phyloP scores from a whole-genome alignment of 2,113 vertebrate genomes.

The Nanorana parkeri region DNA sequence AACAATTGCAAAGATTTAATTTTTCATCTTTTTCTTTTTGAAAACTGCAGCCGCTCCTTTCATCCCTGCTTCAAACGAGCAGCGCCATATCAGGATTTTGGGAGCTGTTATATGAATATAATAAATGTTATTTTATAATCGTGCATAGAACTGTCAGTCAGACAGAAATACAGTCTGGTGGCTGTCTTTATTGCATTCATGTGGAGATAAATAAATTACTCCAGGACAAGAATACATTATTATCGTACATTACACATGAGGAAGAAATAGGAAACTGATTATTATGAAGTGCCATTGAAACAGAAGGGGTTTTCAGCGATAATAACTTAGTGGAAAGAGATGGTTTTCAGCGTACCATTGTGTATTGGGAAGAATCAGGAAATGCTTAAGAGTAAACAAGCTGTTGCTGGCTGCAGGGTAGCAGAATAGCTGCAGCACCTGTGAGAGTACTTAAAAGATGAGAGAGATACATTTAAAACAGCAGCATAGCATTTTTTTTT shows the following conservation, averaged over 20 bases:
- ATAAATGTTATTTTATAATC: slow-evolving; percentile 49
- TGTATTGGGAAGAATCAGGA: slow-evolving; percentile 45
- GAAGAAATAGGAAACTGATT: slow-evolving; percentile 55
- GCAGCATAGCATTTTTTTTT: not conserved
- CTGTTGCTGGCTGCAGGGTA: not conserved
- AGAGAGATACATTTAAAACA: not conserved
- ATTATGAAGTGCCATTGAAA: slow-evolving; percentile 57
- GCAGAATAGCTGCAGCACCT: not conserved
- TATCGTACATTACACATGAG: slow-evolving; percentile 46
- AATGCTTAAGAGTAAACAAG: slow-evolving; percentile 20
- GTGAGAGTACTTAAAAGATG: slow-evolving; percentile 2
- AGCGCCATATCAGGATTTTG: slow-evolving; percentile 7
- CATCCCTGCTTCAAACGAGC: slow-evolving; percentile 10
- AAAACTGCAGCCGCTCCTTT: not conserved
- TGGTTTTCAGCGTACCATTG: slow-evolving; percentile 59
- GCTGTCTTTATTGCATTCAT: slow-evolving; percentile 56
- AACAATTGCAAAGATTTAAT: slow-evolving; percentile 5
- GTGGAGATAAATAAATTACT: slow-evolving; percentile 55
- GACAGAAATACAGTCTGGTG: slow-evolving; percentile 26
- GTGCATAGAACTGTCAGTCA: slow-evolving; percentile 36
- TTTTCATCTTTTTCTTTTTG: not conserved
- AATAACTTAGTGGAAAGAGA: slow-evolving; percentile 37
- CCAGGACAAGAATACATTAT: slow-evolving; percentile 51
- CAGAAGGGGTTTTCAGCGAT: slow-evolving; percentile 40
- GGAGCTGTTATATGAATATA: slow-evolving; percentile 41